Evolutionary conservation across 1,140 invertebrate genomes (phyloP).

Genomic region (Drosophila kepulauana): DNA sequence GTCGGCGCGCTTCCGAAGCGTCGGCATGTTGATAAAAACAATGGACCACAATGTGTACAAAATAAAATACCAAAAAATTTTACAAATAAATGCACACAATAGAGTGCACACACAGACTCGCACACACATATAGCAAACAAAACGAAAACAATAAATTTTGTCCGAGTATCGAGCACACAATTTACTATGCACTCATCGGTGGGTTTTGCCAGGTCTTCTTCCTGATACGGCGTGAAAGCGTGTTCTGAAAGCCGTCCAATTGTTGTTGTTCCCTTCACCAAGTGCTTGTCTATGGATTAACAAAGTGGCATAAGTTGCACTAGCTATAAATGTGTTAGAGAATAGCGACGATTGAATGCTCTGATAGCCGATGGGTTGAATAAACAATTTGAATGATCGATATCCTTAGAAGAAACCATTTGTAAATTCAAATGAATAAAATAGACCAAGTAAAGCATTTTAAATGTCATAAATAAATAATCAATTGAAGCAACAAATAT

Average conservation of each 20-base stretch:
- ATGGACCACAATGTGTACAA: conserved; percentile 53
- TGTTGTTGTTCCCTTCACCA: conserved; percentile 28
- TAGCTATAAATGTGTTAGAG: no score
- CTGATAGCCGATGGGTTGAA: not conserved
- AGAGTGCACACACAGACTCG: conserved; percentile 13
- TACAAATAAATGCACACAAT: conserved; percentile 62
- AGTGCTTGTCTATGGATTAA: conserved; percentile 46
- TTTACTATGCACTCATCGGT: conserved; percentile 50
- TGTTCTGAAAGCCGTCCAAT: conserved; percentile 36
- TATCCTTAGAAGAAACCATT: no score
- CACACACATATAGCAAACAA: conserved; percentile 8
- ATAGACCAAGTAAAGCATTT: no score
- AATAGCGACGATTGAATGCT: not conserved
- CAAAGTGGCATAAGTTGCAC: conserved; percentile 37
- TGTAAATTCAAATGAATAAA: no score
- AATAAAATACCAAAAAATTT: conserved; percentile 52
- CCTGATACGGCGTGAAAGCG: conserved; percentile 43
- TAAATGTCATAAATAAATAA: no score
- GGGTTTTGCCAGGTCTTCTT: conserved; percentile 30
- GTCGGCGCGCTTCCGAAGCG: conserved; percentile 39
- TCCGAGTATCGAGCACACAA: conserved; percentile 40
- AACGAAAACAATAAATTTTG: conserved; percentile 61
- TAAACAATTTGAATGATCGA: no score
- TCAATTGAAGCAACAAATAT: no score
- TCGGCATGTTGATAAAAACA: conserved; percentile 62